These are phyloP conservation scores for Pyrrhura leucotis DNA, from an alignment of 2,797 vertebrate genomes.

Conservation along the genomic window DNA sequence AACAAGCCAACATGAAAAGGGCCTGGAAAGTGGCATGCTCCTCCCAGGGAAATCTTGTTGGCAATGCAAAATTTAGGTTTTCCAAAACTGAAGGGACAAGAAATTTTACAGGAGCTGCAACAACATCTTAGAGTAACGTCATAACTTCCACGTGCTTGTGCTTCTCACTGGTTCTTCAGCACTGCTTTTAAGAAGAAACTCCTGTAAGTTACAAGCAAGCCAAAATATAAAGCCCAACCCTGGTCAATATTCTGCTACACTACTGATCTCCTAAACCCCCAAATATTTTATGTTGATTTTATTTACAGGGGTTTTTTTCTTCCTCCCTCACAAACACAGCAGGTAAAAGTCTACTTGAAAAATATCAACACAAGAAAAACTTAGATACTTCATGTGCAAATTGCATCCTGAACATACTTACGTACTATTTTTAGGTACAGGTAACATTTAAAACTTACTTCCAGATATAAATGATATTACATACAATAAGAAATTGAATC, in stretches of 20 bases:
- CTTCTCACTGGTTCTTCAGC: neutral
- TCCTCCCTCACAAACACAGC: slow-evolving; percentile 9
- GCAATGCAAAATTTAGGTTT: neutral
- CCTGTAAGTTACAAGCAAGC: slow-evolving; percentile 43
- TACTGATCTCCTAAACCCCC: slow-evolving; percentile 70
- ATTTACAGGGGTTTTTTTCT: neutral
- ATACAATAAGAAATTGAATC: slow-evolving; percentile 73
- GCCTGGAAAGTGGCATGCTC: neutral
- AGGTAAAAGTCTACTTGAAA: slow-evolving; percentile 48
- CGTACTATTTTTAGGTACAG: slow-evolving; percentile 48
- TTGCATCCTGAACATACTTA: slow-evolving; percentile 43
- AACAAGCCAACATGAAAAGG: neutral
- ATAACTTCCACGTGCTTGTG: neutral
- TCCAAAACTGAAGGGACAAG: neutral
- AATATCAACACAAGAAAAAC: slow-evolving; percentile 35
- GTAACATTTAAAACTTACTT: slow-evolving; percentile 57
- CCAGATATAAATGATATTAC: slow-evolving; percentile 78
- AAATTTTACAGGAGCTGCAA: neutral
- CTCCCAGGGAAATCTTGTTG: neutral
- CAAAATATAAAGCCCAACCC: slow-evolving; percentile 69
- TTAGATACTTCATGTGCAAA: neutral
- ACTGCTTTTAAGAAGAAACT: slow-evolving; percentile 26
- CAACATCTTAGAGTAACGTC: neutral
- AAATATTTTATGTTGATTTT: neutral
- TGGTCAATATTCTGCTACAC: slow-evolving; percentile 33